These are phyloP conservation scores for Helogale parvula DNA, from an alignment of 2,113 vertebrate species.

Conservation along the genomic window DNA sequence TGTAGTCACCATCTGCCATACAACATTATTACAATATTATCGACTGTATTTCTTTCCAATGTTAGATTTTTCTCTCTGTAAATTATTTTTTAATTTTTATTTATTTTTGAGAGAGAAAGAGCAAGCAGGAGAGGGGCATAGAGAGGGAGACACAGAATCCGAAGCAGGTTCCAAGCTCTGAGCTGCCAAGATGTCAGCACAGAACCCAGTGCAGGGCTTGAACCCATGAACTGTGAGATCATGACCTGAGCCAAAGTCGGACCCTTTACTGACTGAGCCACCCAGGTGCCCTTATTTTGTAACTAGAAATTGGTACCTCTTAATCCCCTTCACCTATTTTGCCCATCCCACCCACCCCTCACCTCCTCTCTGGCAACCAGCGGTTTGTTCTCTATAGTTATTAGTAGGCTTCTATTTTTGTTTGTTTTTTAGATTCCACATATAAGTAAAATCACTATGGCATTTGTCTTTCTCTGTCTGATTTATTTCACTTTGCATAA, in stretches of 20 bases:
- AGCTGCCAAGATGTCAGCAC: too few relatives aligned
- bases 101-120: too few relatives aligned
- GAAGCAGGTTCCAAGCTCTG: too few relatives aligned
- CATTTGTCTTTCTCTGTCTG: background rate
- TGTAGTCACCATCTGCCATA: background rate
- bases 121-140: too few relatives aligned
- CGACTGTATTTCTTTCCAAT: background rate
- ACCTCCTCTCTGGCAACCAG: background rate
- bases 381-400: background rate
- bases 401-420: background rate
- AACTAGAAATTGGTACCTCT: background rate
- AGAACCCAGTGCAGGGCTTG: too few relatives aligned
- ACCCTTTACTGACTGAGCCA: too few relatives aligned
- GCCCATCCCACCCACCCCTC: background rate
- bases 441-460: background rate
- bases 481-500: background rate
- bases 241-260: too few relatives aligned
- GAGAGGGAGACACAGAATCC: too few relatives aligned
- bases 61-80: background rate
- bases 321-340: background rate
- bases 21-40: background rate
- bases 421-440: background rate
- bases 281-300: background rate
- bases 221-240: too few relatives aligned
- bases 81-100: background rate